These are phyloP conservation scores for Nephrotoma appendiculata DNA, from an alignment of 2,888 invertebrate species.

Conservation along the genomic window DNA sequence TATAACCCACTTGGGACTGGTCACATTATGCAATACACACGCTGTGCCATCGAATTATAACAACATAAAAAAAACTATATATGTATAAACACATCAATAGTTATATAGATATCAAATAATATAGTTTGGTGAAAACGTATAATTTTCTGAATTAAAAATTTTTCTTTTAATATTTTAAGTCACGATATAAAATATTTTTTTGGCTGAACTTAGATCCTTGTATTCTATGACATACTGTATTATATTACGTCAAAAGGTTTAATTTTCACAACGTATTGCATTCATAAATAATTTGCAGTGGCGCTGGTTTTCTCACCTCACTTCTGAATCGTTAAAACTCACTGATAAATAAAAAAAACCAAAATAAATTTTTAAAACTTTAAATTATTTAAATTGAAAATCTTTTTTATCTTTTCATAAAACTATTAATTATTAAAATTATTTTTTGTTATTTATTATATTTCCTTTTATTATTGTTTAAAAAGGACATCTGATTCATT, in stretches of 20 bases:
- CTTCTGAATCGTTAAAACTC: neutral
- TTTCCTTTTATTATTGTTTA: neutral
- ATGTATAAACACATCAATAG: neutral
- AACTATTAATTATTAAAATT: neutral
- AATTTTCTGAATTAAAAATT: neutral
- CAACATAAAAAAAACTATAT: neutral
- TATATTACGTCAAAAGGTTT: neutral
- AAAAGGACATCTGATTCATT: neutral
- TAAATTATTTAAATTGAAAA: neutral
- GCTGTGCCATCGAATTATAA: neutral
- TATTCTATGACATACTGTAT: neutral
- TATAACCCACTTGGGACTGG: neutral
- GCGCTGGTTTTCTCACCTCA: neutral
- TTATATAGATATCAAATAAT: neutral
- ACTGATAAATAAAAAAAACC: neutral
- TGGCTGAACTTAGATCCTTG: neutral
- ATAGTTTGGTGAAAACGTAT: neutral
- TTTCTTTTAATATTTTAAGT: neutral
- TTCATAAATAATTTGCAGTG: neutral
- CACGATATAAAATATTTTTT: neutral
- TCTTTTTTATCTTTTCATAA: neutral
- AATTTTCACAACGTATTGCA: neutral
- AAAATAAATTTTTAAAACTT: neutral
- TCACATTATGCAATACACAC: neutral
- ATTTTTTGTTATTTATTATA: neutral